phyloP scores from a whole-genome alignment of 2,888 invertebrate genomes.

The Drosophila robusta region DNA sequence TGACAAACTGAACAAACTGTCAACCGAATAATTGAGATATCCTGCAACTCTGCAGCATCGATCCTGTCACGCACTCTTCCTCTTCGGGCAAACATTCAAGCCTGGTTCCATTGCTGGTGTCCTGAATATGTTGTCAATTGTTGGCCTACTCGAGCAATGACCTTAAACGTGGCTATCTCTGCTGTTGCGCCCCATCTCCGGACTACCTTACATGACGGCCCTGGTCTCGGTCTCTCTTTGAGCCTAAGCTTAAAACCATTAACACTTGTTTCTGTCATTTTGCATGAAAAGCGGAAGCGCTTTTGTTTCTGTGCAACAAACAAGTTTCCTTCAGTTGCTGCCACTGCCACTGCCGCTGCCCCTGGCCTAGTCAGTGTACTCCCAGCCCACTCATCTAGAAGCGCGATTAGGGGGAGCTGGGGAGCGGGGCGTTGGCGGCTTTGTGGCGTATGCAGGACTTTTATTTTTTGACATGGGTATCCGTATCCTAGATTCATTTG shows the following conservation, averaged over 20 bases:
- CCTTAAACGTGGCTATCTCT: background rate
- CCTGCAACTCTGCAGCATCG: too few species aligned
- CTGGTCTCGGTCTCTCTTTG: slow-evolving; percentile 1
- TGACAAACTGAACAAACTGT: too few species aligned
- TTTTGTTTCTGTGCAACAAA: slow-evolving; percentile 80
- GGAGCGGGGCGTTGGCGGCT: background rate
- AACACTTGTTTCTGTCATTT: slow-evolving; percentile 81
- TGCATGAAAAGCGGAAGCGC: slow-evolving; percentile 79
- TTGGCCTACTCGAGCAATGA: background rate
- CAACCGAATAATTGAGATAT: too few species aligned
- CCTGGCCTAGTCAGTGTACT: slow-evolving; percentile 54
- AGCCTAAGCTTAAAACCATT: slow-evolving; percentile 76
- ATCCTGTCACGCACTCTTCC: too few species aligned
- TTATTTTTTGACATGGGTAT: slow-evolving; percentile 75
- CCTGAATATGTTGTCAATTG: background rate
- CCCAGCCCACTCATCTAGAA: slow-evolving; percentile 30
- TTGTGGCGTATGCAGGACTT: slow-evolving; percentile 47
- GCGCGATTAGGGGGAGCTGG: slow-evolving; percentile 13
- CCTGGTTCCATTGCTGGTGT: too few species aligned
- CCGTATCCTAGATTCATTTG: slow-evolving; percentile 74
- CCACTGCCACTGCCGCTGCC: slow-evolving; percentile 44
- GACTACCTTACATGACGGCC: background rate
- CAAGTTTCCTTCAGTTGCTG: slow-evolving; percentile 62
- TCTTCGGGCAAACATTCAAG: too few species aligned
- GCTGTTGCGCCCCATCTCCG: background rate